Conservation (phyloP, 37 sponge, comb jelly and placozoan genomes). For the Spongilla lacustris region DNA sequence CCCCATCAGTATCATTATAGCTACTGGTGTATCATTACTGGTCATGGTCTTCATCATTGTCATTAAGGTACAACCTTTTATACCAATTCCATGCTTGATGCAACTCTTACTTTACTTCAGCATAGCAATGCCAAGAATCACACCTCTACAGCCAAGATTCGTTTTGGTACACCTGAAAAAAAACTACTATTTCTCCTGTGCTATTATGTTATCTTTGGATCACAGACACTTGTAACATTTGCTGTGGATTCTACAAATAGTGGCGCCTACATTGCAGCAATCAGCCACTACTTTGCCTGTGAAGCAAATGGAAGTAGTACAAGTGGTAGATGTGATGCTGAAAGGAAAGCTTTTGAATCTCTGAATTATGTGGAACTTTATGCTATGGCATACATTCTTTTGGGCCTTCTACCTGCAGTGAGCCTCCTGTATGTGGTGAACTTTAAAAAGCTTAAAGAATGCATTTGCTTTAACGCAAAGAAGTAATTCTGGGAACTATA, state of each 20-base stretch:
- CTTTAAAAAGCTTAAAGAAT: not conserved
- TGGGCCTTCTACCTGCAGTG: conserved; percentile 26
- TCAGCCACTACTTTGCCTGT: not conserved
- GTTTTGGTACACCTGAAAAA: not conserved
- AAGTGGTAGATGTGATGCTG: not conserved
- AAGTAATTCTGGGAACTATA: too few species aligned
- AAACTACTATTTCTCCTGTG: conserved; percentile 19
- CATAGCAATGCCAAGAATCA: not conserved
- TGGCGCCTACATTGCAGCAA: not conserved
- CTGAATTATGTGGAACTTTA: not conserved
- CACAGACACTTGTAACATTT: not conserved
- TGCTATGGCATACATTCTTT: conserved; percentile 6
- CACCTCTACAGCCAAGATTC: not conserved
- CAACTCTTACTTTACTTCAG: not conserved
- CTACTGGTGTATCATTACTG: not conserved
- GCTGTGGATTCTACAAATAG: not conserved
- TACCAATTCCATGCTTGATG: not conserved
- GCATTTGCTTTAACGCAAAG: too few species aligned
- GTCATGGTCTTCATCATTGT: not conserved
- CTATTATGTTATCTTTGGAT: conserved; percentile 20
- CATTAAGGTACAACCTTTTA: not conserved
- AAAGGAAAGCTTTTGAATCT: not conserved
- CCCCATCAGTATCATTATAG: not conserved
- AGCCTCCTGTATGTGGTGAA: conserved; percentile 15
- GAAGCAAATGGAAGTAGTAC: not conserved